A percentile compares a stretch with the other conserved stretches of the same genome.
phyloP scores from a whole-genome alignment of 2,113 vertebrate species.

The Anthoscopus minutus region DNA sequence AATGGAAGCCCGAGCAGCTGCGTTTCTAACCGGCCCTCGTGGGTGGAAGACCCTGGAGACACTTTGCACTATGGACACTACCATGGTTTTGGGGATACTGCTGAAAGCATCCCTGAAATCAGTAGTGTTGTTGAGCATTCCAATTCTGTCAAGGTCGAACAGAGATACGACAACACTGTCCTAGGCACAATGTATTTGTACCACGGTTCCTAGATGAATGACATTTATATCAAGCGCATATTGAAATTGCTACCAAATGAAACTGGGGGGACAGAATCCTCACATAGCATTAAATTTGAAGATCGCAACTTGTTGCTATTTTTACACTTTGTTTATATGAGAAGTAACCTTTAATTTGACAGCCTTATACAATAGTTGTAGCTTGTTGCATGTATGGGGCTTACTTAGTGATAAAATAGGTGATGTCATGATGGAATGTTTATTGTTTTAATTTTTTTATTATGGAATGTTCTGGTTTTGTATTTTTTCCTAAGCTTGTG shows the following conservation, averaged over 20 bases:
- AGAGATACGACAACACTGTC: slow-evolving; percentile 72
- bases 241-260: slow-evolving; percentile 56
- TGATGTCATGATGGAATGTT: slow-evolving; percentile 11
- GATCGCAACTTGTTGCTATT: slow-evolving; percentile 24
- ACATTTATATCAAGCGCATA: neutral
- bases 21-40: slow-evolving; percentile 71
- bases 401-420: slow-evolving; percentile 17
- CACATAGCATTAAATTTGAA: slow-evolving; percentile 31
- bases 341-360: neutral
- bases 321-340: slow-evolving; percentile 38
- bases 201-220: slow-evolving; percentile 73
- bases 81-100: slow-evolving; percentile 95
- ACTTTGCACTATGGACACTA: slow-evolving; percentile 88
- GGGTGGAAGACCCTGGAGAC: slow-evolving; percentile 74
- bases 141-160: slow-evolving; percentile 78
- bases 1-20: slow-evolving; percentile 81
- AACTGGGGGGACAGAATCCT: neutral
- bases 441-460: slow-evolving; percentile 38
- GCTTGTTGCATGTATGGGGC: slow-evolving; percentile 35
- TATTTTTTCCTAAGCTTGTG: slow-evolving; percentile 53
- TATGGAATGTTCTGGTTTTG: slow-evolving; percentile 41
- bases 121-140: slow-evolving; percentile 85
- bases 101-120: slow-evolving; percentile 86
- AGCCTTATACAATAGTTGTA: slow-evolving; percentile 53
- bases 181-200: slow-evolving; percentile 81